Base-by-base conservation (phyloP, 1,140 invertebrate genomes). In the Bradysia coprophila region DNA sequence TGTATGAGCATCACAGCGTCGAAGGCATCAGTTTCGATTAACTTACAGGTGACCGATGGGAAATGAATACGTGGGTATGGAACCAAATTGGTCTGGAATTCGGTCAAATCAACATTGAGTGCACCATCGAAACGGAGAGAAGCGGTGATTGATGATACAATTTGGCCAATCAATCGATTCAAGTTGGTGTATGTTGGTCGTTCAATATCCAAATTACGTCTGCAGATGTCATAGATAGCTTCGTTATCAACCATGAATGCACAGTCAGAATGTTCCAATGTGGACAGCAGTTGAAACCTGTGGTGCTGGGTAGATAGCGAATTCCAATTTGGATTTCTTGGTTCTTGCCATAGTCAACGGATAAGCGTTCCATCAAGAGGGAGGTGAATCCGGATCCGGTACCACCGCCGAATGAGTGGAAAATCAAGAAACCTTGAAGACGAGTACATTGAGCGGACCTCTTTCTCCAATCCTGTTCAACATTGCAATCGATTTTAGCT, bases 221-320 rank as follows among this genome's bases (percentile, higher is more conserved):
- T 67, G 61, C 85, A 89, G 58, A 89, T 87, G 56, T 88, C 83
- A 51, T 87, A 89, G 52, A 88, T 87, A 39, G 78, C 80, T 54
- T 85, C 80, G 51, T 81, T 76, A 51, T 78, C 81, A 51, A 85
- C 80, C 78, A 81, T 81, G 54, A 82, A 82, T 15, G 77, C 73
- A 55, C 77, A 81, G 61, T 79, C 77, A 1, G 75, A 79, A 57
- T 81, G 77, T 57, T 81, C 78, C 42, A 81, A 57, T 0, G 79
- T 81, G 0, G 78, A 86, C 80, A 23, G 81, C 81, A 4, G 78
- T 80, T 2, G 76, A 75, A 15, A 71, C 67, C 68, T 73, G 50
- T 19, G 82, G 83, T 18, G 83, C 81, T 20, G 83, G 84, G 58
- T 87, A 88, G 49, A 88, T 78, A 44, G 81, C 75, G 58, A 88